These are phyloP conservation scores for Chelonia mydas DNA, from an alignment of 2,797 vertebrate species.

Conservation along the genomic window DNA sequence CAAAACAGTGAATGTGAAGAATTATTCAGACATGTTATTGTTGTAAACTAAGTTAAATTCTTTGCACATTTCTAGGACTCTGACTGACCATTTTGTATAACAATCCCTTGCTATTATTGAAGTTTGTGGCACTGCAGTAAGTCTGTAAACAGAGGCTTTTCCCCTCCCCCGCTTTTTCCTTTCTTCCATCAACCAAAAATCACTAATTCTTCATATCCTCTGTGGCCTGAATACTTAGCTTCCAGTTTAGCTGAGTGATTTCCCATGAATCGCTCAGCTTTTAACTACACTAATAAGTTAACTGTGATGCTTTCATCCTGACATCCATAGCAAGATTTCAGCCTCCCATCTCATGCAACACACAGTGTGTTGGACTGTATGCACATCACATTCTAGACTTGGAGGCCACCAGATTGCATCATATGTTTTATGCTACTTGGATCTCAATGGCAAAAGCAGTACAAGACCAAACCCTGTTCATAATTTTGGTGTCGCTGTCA, in stretches of 20 bases:
- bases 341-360: background rate
- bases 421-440: background rate
- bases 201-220: background rate
- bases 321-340: background rate
- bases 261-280: rapidly evolving
- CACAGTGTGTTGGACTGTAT: background rate
- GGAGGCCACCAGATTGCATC: background rate
- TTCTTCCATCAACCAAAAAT: background rate
- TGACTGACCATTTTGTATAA: background rate
- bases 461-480: background rate
- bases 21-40: background rate
- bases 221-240: background rate
- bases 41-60: background rate
- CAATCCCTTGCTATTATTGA: background rate
- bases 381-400: background rate
- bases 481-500: background rate
- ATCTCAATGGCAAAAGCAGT: background rate
- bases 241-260: background rate
- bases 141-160: background rate
- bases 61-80: background rate
- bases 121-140: background rate
- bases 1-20: background rate
- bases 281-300: background rate
- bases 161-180: background rate
- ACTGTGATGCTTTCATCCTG: background rate